Percentiles rank a stretch among this genome's conserved stretches.
These are phyloP conservation scores for Oxyruncus cristatus DNA, from an alignment of 2,113 vertebrate species.

Conservation along the genomic window DNA sequence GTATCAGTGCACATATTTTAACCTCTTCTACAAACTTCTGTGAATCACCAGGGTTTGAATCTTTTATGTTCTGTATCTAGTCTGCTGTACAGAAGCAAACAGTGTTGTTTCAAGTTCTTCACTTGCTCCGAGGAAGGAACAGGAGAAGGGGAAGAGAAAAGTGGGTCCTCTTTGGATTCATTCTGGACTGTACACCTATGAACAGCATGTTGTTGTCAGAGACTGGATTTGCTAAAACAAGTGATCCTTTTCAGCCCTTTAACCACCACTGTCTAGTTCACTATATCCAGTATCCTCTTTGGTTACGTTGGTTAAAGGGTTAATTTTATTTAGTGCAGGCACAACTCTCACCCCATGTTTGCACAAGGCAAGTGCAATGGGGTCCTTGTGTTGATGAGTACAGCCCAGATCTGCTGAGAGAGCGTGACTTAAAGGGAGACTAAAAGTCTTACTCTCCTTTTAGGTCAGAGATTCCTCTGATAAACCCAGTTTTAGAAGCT, in stretches of 20 bases:
- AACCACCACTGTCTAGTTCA: background rate
- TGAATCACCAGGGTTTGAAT: background rate
- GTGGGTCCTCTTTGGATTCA: background rate
- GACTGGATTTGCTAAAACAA: background rate
- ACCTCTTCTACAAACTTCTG: background rate
- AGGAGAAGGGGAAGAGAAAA: background rate
- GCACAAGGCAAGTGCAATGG: background rate
- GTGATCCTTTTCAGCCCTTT: background rate
- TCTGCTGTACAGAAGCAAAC: background rate
- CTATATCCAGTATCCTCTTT: background rate
- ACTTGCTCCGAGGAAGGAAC: background rate
- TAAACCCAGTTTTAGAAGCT: background rate
- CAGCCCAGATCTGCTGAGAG: background rate
- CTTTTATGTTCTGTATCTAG: background rate
- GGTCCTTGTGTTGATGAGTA: background rate
- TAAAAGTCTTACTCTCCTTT: background rate
- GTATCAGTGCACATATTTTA: background rate
- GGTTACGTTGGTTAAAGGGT: background rate
- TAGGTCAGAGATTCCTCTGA: background rate
- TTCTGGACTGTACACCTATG: background rate
- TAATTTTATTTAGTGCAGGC: background rate
- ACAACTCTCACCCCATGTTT: background rate
- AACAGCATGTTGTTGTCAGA: background rate
- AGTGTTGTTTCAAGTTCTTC: background rate
- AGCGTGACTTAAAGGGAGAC: rapidly evolving